Conservation (phyloP, 2,797 vertebrate species). For the Phoebastria nigripes region DNA sequence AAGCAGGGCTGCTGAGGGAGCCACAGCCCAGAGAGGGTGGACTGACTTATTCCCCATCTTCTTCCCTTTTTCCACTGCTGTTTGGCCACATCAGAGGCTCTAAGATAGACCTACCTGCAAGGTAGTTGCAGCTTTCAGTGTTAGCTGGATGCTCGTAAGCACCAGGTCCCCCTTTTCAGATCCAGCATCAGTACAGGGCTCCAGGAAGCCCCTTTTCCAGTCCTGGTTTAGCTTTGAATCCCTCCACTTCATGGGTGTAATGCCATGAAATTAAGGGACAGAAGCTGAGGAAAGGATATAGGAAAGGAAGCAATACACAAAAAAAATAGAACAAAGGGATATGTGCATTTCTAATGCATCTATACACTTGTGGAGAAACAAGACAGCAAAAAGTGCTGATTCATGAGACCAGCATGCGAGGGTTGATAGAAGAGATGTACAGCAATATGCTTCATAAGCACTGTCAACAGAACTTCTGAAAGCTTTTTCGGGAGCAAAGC, state of each 20-base stretch:
- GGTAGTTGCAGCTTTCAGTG: neutral
- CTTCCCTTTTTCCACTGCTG: neutral
- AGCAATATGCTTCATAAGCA: neutral
- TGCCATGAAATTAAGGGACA: neutral
- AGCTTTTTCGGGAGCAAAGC: neutral
- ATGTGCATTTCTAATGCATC: neutral
- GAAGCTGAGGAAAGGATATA: neutral
- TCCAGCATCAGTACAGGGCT: neutral
- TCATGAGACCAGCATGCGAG: accelerated
- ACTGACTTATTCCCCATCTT: neutral
- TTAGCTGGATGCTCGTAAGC: neutral
- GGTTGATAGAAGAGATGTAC: neutral
- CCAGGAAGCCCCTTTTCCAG: neutral
- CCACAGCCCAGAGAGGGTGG: neutral
- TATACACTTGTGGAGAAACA: neutral
- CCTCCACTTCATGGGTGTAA: neutral
- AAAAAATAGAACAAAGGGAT: neutral
- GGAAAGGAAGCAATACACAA: neutral
- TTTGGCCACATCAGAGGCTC: neutral
- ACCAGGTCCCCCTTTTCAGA: neutral
- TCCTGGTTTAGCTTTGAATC: neutral
- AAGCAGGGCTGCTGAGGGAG: neutral
- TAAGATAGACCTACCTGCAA: neutral
- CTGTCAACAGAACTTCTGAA: neutral
- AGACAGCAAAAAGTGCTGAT: neutral